phyloP scores from a whole-genome alignment of 2,113 vertebrate species.

The Gallinago jamesoni region DNA sequence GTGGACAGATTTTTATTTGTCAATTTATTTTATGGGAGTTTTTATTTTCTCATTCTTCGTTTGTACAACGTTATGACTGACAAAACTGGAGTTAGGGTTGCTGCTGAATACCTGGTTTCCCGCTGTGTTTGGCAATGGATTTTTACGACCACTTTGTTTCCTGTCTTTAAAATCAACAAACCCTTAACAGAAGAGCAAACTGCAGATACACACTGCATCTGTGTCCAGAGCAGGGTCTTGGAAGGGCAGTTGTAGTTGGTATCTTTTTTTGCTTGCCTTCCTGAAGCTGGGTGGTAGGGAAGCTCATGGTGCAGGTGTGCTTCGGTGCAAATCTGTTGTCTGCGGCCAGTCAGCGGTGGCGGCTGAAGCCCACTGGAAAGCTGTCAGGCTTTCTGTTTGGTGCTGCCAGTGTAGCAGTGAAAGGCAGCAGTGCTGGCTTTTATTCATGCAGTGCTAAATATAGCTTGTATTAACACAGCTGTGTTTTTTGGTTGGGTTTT shows the following conservation, averaged over 20 bases:
- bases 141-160: neutral
- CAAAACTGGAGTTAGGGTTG: neutral
- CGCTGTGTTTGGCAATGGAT: neutral
- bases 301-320: neutral
- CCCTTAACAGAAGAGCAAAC: neutral
- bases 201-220: neutral
- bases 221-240: neutral
- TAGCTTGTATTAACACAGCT: neutral
- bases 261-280: neutral
- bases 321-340: neutral
- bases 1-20: neutral
- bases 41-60: neutral
- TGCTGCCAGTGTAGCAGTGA: neutral
- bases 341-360: neutral
- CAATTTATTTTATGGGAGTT: neutral
- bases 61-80: neutral
- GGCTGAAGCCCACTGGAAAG: neutral
- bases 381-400: neutral
- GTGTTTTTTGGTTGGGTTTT: accelerated
- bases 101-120: neutral
- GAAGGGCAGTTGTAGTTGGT: neutral
- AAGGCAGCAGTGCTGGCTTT: neutral
- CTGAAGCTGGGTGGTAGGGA: neutral
- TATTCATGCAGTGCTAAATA: neutral
- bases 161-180: neutral